Percentiles rank a stretch among this genome's conserved stretches.
These are phyloP conservation scores for Eilema depressum DNA, from an alignment of 2,888 invertebrate species.

Conservation along the genomic window DNA sequence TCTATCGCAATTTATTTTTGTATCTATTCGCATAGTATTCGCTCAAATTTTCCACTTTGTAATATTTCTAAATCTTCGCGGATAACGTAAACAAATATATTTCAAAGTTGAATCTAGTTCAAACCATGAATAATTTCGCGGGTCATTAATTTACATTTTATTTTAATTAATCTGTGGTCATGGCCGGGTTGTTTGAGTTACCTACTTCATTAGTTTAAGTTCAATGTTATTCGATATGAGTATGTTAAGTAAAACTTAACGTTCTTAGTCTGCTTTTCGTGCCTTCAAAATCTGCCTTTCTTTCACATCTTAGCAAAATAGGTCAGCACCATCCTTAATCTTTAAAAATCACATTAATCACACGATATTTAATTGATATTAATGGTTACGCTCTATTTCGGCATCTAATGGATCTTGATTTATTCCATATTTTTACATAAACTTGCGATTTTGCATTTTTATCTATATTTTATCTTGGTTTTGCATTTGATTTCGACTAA, in stretches of 20 bases:
- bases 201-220: constrained; percentile 4
- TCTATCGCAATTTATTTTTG: neutral
- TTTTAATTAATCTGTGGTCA: neutral
- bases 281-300: neutral
- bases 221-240: neutral
- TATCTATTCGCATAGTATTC: neutral
- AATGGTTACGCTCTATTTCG: neutral
- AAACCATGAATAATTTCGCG: constrained; percentile 4
- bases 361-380: neutral
- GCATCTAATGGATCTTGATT: neutral
- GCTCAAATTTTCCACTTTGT: neutral
- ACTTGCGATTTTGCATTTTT: neutral
- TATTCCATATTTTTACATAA: neutral
- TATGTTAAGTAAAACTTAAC: no score
- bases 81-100: neutral
- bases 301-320: neutral
- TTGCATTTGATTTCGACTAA: constrained; percentile 1
- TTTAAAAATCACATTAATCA: neutral
- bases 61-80: neutral
- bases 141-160: neutral
- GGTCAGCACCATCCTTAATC: neutral
- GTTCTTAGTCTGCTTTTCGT: no score
- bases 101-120: neutral
- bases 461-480: neutral
- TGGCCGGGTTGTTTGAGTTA: neutral